Evolutionary conservation across 1,140 invertebrate species (phyloP).

Genomic region (Calosoma granatense): DNA sequence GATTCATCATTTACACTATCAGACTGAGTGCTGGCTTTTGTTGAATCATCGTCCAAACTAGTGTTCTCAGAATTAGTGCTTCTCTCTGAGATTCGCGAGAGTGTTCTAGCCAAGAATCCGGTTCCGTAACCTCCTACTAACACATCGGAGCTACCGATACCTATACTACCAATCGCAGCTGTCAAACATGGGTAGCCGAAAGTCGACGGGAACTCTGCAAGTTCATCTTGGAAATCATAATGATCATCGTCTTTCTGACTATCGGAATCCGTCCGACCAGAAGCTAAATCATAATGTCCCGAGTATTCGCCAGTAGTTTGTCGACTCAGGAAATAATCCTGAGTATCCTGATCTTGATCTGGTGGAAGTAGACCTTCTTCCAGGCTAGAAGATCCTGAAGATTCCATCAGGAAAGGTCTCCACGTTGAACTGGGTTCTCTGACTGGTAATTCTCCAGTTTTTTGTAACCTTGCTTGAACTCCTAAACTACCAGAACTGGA

Average conservation of each 20-base stretch:
- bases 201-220: constrained; percentile 59
- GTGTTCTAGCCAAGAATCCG: constrained; percentile 61
- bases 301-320: constrained; percentile 28
- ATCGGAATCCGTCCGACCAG: constrained; percentile 42
- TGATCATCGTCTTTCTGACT: constrained; percentile 38
- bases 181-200: constrained; percentile 54
- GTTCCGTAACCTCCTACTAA: constrained; percentile 55
- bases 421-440: constrained; percentile 64
- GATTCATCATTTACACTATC: constrained; percentile 76
- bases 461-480: constrained; percentile 42
- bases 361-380: constrained; percentile 70
- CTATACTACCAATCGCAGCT: constrained; percentile 39
- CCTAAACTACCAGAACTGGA: constrained; percentile 63
- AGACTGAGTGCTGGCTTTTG: constrained; percentile 64
- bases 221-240: constrained; percentile 59
- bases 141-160: constrained; percentile 44
- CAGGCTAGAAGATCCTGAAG: constrained; percentile 63
- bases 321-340: constrained; percentile 37
- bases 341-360: constrained; percentile 49
- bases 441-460: constrained; percentile 41
- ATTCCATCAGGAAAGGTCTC: constrained; percentile 69
- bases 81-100: constrained; percentile 76
- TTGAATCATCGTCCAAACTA: constrained; percentile 72
- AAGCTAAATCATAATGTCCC: constrained; percentile 32
- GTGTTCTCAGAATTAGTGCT: constrained; percentile 77